Percentiles rank a stretch among this genome's conserved stretches.
Evolutionary conservation across 2,888 invertebrate species (phyloP).

Genomic region (Chironomus tentans): DNA sequence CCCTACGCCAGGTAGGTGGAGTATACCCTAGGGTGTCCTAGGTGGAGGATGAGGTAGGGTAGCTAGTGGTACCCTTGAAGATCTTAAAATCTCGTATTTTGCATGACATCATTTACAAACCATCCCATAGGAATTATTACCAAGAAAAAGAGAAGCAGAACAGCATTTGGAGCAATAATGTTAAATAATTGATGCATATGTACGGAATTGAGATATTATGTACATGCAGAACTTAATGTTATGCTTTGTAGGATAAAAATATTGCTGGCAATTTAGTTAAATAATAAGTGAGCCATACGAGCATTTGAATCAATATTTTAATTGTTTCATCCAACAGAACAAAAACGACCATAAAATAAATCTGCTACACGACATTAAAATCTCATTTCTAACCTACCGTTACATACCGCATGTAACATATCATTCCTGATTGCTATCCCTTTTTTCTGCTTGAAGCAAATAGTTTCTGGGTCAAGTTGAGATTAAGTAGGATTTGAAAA

Average conservation of each 20-base stretch:
- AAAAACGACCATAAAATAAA: neutral
- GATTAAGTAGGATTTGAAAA: neutral
- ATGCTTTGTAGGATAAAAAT: too few relatives aligned
- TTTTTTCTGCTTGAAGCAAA: neutral
- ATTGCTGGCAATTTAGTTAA: neutral
- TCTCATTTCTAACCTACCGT: neutral
- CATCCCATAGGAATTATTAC: neutral
- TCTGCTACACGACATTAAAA: constrained; percentile 6
- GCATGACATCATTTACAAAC: too few relatives aligned
- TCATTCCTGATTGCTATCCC: neutral
- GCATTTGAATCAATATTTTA: neutral
- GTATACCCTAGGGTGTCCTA: too few relatives aligned
- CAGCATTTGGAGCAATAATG: neutral
- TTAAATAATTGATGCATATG: neutral
- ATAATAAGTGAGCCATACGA: too few relatives aligned
- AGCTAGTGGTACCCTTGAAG: too few relatives aligned
- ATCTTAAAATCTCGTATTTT: too few relatives aligned
- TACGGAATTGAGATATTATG: neutral
- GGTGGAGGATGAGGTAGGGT: too few relatives aligned
- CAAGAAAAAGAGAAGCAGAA: too few relatives aligned
- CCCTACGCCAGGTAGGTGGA: too few relatives aligned
- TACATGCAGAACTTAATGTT: neutral
- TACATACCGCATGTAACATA: neutral
- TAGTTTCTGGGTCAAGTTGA: constrained; percentile 1
- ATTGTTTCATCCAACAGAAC: neutral